Evolutionary conservation across 2,113 vertebrate genomes (phyloP).

Genomic region (Petrocephalus microphthalmus): DNA sequence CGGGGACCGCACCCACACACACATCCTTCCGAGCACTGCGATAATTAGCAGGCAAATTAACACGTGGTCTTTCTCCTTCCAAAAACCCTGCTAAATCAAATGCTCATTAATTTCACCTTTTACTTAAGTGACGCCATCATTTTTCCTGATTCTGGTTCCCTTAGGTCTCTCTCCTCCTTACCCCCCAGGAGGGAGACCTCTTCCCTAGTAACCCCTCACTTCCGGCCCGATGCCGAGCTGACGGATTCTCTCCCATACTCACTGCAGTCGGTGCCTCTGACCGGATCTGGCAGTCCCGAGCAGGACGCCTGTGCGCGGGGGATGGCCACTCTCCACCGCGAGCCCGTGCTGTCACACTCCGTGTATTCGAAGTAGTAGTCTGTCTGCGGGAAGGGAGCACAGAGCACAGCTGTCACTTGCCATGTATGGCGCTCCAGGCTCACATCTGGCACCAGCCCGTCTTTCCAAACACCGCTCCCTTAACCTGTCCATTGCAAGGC

Average conservation of each 20-base stretch:
- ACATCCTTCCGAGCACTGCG: neutral
- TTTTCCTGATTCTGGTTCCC: neutral
- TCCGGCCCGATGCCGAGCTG: neutral
- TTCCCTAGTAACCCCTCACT: neutral
- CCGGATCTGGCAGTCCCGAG: constrained; percentile 82
- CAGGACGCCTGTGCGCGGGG: constrained; percentile 72
- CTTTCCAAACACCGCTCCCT: neutral
- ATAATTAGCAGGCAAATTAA: neutral
- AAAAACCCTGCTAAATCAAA: neutral
- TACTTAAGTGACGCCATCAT: neutral
- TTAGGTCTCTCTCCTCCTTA: neutral
- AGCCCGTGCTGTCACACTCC: constrained; percentile 89
- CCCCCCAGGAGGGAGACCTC: neutral
- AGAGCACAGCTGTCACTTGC: neutral
- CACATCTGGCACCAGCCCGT: neutral
- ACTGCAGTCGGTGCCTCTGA: constrained; percentile 94
- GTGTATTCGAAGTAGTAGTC: constrained; percentile 98
- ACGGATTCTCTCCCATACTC: constrained; percentile 49
- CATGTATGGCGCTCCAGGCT: no score
- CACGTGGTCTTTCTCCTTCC: neutral
- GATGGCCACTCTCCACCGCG: constrained; percentile 92
- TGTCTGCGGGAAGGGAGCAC: constrained; percentile 60
- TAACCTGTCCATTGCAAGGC: neutral
- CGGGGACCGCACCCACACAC: neutral
- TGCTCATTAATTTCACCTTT: neutral